Evolutionary conservation across 2,113 vertebrate species (phyloP), one percentile per base, ranked within the genome.

Genomic region (Pavo muticus): DNA sequence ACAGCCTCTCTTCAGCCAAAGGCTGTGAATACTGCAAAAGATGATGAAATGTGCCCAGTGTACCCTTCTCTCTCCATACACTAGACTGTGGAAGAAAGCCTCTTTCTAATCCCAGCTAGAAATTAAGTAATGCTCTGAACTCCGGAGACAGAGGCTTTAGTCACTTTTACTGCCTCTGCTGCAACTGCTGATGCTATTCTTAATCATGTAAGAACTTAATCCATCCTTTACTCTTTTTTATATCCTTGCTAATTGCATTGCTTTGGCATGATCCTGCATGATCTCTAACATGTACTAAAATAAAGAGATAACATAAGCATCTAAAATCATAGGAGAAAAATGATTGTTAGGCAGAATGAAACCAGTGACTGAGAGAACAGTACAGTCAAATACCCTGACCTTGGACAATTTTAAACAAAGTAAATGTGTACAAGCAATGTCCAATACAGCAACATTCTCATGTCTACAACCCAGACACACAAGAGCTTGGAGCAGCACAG

Each of bases 181-280:
- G 27, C 84, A 87, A 84, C 75, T 75, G n/a, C 24, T 84, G 85
- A 75, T 71, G 52, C 76, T 87, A 67, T 69, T 89, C 52, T 94
- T 90, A 84, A 75, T 93, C 82, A 83, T 86, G 13, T 69, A 95
- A 94, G 88, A 91, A 84, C 25, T 19, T 91, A 93, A 95, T 90
- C 67, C 59, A 65, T 87, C 57, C 52, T 76, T 94, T 81, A 86
- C 56, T 94, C 78, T 77, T 94, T 83, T 88, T 88, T 54, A 65
- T 64, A 72, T 15, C 48, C 52, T 83, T 69, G 47, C 69, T 88
- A 91, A 88, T 32, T 78, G 67, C 40, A 54, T 82, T 91, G 88
- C 61, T 69, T 87, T 72, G 63, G 19, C 86, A 50, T 10, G 21
- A 90, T 83, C 76, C 60, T 52, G n/a, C 70, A 75, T 19, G 37